Evolutionary conservation across 2,113 vertebrate genomes (phyloP).

Genomic region (Paraplagusia blochii): DNA sequence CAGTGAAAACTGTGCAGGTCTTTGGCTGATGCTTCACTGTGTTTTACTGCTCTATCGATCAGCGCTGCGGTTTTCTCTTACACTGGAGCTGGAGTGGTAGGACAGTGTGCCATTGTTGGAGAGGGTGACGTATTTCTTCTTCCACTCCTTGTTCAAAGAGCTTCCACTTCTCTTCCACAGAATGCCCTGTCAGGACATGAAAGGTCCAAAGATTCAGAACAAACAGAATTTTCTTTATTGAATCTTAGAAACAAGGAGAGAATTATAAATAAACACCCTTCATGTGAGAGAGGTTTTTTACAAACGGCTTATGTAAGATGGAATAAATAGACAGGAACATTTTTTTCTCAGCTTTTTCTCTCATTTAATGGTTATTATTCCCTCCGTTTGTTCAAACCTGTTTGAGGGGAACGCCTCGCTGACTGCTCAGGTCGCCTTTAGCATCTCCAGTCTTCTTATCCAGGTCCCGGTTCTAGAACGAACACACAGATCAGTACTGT

Average conservation of each 20-base stretch:
- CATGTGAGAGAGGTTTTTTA: neutral
- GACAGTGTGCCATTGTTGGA: constrained; percentile 88
- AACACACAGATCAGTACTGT: constrained; percentile 19
- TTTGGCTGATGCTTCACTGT: neutral
- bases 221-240: neutral
- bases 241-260: constrained; percentile 33
- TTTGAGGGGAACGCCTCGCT: constrained; percentile 86
- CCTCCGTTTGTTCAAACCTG: constrained; percentile 72
- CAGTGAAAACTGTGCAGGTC: neutral
- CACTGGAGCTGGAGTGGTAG: constrained; percentile 91
- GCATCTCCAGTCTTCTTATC: constrained; percentile 86
- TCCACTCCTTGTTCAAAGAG: constrained; percentile 98
- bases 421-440: constrained; percentile 79
- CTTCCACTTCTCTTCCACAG: constrained; percentile 92
- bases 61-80: constrained; percentile 68
- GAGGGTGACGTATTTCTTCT: constrained; percentile 95
- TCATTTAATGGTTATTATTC: too few relatives aligned
- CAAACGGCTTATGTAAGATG: constrained; percentile 36
- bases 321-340: constrained; percentile 31
- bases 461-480: constrained; percentile 84
- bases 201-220: neutral
- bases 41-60: constrained; percentile 34
- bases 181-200: constrained; percentile 79
- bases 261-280: neutral
- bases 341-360: constrained; percentile 16